These are phyloP conservation scores for Heliocidaris erythrogramma DNA, from an alignment of 35 echinoderm and acorn worm species.

Conservation along the genomic window DNA sequence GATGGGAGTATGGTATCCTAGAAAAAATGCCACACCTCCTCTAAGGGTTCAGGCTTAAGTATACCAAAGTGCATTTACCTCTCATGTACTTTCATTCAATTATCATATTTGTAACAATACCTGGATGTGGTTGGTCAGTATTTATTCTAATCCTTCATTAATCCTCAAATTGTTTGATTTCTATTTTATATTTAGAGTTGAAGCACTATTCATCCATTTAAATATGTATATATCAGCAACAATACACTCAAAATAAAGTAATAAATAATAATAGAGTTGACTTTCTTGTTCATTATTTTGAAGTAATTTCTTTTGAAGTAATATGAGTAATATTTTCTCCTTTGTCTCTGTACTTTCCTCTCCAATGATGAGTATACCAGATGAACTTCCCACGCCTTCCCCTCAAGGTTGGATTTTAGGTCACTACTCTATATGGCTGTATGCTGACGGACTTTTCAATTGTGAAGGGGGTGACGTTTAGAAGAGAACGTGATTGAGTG, in stretches of 20 bases:
- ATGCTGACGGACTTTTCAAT: constrained; percentile 1
- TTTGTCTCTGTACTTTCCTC: not conserved
- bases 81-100: not conserved
- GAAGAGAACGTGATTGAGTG: not conserved
- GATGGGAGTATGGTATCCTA: not conserved
- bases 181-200: not conserved
- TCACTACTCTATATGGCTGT: not conserved
- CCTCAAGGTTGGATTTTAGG: not conserved
- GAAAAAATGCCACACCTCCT: not conserved
- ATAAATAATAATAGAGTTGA: not conserved
- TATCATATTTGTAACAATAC: not conserved
- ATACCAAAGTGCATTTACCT: not conserved
- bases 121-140: not conserved
- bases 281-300: not conserved
- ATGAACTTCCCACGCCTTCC: not conserved
- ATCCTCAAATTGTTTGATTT: not conserved
- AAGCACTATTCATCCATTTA: not conserved
- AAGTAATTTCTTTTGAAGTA: not conserved
- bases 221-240: not conserved
- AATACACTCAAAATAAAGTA: not conserved
- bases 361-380: constrained; percentile 2
- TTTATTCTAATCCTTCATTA: not conserved
- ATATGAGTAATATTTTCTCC: not conserved
- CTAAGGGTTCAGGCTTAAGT: not conserved
- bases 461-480: not conserved